These are phyloP conservation scores for Coryphaenoides rupestris DNA, from an alignment of 2,113 vertebrate species.

Conservation along the genomic window DNA sequence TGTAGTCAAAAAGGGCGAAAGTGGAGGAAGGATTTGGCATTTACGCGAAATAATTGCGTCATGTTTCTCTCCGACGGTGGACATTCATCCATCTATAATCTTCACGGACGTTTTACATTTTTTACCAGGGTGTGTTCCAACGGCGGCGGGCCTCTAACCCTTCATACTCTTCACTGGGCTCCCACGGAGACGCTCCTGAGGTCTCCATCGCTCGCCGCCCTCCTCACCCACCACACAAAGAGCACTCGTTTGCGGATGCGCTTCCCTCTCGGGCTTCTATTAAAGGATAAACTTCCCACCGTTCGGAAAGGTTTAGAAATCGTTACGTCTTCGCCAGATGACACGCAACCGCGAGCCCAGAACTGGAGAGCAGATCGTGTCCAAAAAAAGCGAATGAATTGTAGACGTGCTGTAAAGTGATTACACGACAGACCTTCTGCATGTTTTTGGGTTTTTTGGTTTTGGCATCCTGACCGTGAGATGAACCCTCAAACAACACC, in stretches of 20 bases:
- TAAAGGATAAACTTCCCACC: constrained; percentile 34
- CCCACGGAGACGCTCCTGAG: constrained; percentile 39
- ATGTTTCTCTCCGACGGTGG: too few relatives aligned
- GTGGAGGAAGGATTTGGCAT: too few relatives aligned
- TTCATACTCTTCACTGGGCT: constrained; percentile 27
- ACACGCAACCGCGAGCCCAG: not conserved
- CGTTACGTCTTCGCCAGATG: not conserved
- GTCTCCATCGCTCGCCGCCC: constrained; percentile 31
- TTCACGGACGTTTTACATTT: constrained; percentile 5
- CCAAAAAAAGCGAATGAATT: not conserved
- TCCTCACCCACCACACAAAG: constrained; percentile 23
- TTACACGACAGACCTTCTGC: not conserved
- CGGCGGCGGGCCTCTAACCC: constrained; percentile 28
- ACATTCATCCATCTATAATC: too few relatives aligned
- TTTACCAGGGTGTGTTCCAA: constrained; percentile 25
- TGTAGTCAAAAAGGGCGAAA: too few relatives aligned
- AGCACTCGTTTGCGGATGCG: constrained; percentile 39
- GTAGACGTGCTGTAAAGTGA: not conserved
- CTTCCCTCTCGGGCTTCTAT: constrained; percentile 36
- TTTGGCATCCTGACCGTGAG: constrained; percentile 24
- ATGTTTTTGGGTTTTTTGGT: constrained; percentile 2
- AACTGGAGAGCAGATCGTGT: constrained; percentile 2
- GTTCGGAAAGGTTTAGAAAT: constrained; percentile 47
- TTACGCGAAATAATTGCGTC: too few relatives aligned
- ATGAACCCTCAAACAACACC: constrained; percentile 30